phyloP scores from a whole-genome alignment of 2,113 vertebrate species.

The Eira barbara region DNA sequence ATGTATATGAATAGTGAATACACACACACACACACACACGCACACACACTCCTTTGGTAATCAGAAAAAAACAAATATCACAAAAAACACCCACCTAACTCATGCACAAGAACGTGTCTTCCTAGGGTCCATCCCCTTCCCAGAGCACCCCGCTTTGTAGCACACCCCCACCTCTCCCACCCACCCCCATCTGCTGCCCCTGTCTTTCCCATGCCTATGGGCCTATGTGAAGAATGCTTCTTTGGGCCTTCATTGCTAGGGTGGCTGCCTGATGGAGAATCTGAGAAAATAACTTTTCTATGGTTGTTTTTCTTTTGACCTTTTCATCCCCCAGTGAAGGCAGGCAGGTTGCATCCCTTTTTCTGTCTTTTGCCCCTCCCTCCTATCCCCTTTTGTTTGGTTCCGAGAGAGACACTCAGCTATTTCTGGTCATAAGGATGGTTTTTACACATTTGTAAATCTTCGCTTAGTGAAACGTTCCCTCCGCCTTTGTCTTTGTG shows the following conservation, averaged over 20 bases:
- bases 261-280: neutral
- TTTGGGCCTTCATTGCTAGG: neutral
- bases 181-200: neutral
- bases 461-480: conserved; percentile 79
- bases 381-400: conserved; percentile 73
- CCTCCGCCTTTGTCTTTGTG: conserved; percentile 70
- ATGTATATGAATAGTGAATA: neutral
- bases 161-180: neutral
- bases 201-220: fast-evolving
- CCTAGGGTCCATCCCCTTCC: neutral
- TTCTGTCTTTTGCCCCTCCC: conserved; percentile 32
- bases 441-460: conserved; percentile 84
- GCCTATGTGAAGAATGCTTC: neutral
- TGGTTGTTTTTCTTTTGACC: conserved; percentile 53
- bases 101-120: neutral
- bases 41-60: neutral
- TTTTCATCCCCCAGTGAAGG: conserved; percentile 53
- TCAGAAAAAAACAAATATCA: neutral
- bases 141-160: neutral
- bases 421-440: conserved; percentile 71
- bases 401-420: conserved; percentile 73
- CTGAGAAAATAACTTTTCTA: conserved; percentile 38
- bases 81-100: neutral
- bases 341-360: conserved; percentile 51
- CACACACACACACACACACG: neutral